These are phyloP conservation scores for Brachylomia viminalis DNA, from an alignment of 2,888 invertebrate species.

Conservation along the genomic window DNA sequence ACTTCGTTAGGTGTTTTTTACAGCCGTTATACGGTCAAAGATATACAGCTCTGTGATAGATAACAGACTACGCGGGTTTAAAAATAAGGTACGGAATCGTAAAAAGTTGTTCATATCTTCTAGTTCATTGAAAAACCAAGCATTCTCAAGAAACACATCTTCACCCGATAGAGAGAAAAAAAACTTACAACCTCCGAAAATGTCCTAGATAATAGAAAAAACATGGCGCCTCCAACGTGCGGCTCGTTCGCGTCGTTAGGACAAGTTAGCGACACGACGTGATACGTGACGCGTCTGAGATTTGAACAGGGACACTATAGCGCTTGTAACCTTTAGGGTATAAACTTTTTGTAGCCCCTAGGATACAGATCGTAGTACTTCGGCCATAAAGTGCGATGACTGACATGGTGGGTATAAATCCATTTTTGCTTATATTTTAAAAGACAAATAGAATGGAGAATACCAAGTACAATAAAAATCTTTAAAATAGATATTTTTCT, in stretches of 20 bases:
- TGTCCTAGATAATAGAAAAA: slow-evolving; percentile 21
- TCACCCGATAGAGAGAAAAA: background rate
- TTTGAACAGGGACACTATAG: slow-evolving; percentile 58
- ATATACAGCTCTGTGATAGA: background rate
- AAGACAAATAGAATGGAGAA: background rate
- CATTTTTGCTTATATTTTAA: background rate
- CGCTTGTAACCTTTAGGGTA: slow-evolving; percentile 9
- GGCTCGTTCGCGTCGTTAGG: slow-evolving; percentile 74
- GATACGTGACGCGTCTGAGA: slow-evolving; percentile 73
- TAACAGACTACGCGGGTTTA: too few species aligned
- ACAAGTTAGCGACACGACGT: slow-evolving; percentile 76
- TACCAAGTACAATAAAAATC: too few species aligned
- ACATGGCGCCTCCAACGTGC: slow-evolving; percentile 3
- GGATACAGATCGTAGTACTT: background rate
- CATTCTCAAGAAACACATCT: background rate
- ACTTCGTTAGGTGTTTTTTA: background rate
- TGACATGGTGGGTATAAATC: background rate
- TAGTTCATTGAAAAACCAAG: background rate
- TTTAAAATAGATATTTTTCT: too few species aligned
- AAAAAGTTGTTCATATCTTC: background rate
- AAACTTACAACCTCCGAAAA: background rate
- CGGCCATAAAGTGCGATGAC: too few species aligned
- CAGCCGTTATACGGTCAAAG: too few species aligned
- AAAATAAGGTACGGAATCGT: too few species aligned
- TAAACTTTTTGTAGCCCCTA: background rate